These are phyloP conservation scores for Caenorhabditis briggsae DNA, from an alignment of 1,140 invertebrate genomes.

Conservation along the genomic window DNA sequence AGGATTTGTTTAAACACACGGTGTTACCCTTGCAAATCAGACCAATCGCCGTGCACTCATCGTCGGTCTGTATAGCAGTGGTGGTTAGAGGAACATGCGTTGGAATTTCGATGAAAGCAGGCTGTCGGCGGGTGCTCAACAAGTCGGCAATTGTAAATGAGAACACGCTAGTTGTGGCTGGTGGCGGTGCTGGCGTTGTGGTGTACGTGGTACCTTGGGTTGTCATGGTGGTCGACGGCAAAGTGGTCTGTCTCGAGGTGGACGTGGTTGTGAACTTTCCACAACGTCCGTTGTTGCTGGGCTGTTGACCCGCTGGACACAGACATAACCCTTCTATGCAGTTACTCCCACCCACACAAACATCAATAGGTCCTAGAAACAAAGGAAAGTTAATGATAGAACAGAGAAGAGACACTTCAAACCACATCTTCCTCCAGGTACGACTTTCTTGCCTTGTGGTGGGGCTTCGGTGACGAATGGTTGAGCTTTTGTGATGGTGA, in stretches of 20 bases:
- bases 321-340: conserved; percentile 75
- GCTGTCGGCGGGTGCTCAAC: conserved; percentile 31
- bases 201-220: conserved; percentile 49
- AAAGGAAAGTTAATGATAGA: conserved; percentile 31
- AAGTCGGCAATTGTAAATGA: conserved; percentile 47
- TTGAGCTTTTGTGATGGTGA: conserved; percentile 52
- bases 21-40: conserved; percentile 71
- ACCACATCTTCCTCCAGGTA: conserved; percentile 55
- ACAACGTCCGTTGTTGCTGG: conserved; percentile 62
- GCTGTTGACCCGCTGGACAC: conserved; percentile 73
- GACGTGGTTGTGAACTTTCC: conserved; percentile 57
- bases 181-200: conserved; percentile 5
- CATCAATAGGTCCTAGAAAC: conserved; percentile 73
- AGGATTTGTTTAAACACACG: conserved; percentile 71
- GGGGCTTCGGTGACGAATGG: conserved; percentile 50
- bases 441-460: conserved; percentile 46
- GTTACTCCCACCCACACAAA: conserved; percentile 72
- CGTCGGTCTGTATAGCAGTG: conserved; percentile 47
- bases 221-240: not conserved
- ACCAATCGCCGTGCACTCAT: conserved; percentile 70
- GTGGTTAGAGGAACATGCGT: conserved; percentile 43
- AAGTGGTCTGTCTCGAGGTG: conserved; percentile 46
- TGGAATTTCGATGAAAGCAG: conserved; percentile 45
- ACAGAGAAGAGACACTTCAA: conserved; percentile 47
- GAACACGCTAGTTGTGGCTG: conserved; percentile 40